Evolutionary conservation across 2,113 vertebrate genomes (phyloP).

Genomic region (Lonchura striata): DNA sequence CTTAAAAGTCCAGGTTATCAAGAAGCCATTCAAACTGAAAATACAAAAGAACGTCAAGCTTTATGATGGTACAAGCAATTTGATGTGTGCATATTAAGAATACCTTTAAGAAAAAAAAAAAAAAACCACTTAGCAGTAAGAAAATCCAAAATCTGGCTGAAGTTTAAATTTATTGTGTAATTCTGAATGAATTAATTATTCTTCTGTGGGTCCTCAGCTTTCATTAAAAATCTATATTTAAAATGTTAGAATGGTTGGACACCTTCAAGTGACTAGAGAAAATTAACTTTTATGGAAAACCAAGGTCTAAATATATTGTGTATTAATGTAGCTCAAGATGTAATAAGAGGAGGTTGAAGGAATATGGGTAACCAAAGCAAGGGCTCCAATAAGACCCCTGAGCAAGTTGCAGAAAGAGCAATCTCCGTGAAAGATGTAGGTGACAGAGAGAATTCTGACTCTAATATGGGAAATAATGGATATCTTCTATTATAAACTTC

Average conservation of each 20-base stretch:
- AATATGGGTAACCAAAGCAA: not conserved
- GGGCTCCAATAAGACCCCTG: not conserved
- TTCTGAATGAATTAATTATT: not conserved
- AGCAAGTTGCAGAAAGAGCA: not conserved
- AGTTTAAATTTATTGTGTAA: not conserved
- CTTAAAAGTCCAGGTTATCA: conserved; percentile 70
- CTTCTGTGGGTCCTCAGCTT: not conserved
- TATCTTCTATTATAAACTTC: not conserved
- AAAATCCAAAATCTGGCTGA: not conserved
- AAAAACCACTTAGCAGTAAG: not conserved
- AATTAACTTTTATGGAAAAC: not conserved
- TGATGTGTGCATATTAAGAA: not conserved
- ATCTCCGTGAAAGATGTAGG: not conserved
- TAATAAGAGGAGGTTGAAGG: not conserved
- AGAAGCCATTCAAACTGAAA: not conserved
- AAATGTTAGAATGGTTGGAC: not conserved
- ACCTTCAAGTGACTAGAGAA: not conserved
- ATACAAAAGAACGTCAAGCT: not conserved
- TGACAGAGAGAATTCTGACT: not conserved
- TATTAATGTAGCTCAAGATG: not conserved
- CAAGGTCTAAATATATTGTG: not conserved
- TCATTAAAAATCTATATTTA: not conserved
- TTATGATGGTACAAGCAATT: not conserved
- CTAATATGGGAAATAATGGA: not conserved
- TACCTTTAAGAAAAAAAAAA: not conserved